Evolutionary conservation across 2,113 vertebrate genomes (phyloP), one percentile per base, ranked within the genome.

Genomic region (Morphnarchus princeps): DNA sequence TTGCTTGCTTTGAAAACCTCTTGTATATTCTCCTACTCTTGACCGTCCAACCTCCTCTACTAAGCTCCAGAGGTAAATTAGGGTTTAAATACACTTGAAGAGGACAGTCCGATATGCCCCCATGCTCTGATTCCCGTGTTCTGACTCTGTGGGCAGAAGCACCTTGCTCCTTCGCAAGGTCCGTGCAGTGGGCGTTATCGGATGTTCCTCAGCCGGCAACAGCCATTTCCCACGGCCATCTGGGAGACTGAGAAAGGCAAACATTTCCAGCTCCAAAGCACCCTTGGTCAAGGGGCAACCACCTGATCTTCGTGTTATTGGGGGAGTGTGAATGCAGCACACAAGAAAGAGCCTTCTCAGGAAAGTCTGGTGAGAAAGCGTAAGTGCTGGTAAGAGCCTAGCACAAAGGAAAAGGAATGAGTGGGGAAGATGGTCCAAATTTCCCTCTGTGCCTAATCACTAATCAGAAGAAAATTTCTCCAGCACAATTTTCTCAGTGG

Each of bases 381-480:
- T 74, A 90, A 95, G 93, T 57, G 61, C 38, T 90, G 83, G 10
- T 38, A 93, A 19, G 18, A 87, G 65, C 47, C 34, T 54, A 82
- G 88, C 72, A 86, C 82, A 94, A 96, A 91, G 78, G 58, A 91
- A 73, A 92, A 59, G 8, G 81, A 87, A 57, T 49, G 38, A 82
- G 70, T 54, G 24, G 36, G n/a, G 55, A 89, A 73, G 63, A 59
- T 2, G 1, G 29, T 45, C 72, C 78, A 82, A 55, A 58, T 91
- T 83, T 91, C 77, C 91, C 81, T 95, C 95, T 92, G 83, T 97
- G 90, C 65, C 91, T 96, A 97, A 97, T 96, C 90, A 65, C 71
- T 96, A 95, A 96, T 96, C 87, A 93, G 77, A 95, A 98, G 67
- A 90, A 97, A 95, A 97, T 72, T 97, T 94, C 84, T 91, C 76